Percentiles rank a stretch among this genome's conserved stretches.
phyloP scores from a whole-genome alignment of 1,140 invertebrate genomes.

The Stegodyphus mimosarum region DNA sequence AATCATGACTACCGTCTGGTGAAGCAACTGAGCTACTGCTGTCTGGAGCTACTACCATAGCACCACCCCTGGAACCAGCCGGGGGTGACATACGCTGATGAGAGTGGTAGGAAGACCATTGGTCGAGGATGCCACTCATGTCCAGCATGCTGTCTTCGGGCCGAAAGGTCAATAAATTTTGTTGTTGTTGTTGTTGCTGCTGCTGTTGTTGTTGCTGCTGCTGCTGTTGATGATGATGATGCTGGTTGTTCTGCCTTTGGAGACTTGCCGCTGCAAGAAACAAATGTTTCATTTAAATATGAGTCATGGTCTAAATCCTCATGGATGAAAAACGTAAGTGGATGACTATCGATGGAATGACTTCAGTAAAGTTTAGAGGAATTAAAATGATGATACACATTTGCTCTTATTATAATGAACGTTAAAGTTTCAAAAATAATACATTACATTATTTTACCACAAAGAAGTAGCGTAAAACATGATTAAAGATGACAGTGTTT shows the following conservation, averaged over 20 bases:
- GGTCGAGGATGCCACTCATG: constrained; percentile 64
- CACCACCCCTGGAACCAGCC: constrained; percentile 49
- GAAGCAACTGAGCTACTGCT: constrained; percentile 39
- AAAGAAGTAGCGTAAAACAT: too few species aligned
- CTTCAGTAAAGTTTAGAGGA: too few species aligned
- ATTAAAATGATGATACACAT: too few species aligned
- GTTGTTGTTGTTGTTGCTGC: constrained; percentile 3
- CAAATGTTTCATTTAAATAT: too few species aligned
- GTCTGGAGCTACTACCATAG: constrained; percentile 2
- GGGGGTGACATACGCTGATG: constrained; percentile 52
- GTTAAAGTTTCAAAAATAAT: too few species aligned
- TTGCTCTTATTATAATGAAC: too few species aligned
- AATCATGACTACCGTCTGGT: constrained; percentile 61
- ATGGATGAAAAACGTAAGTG: too few species aligned
- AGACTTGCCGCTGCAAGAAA: constrained; percentile 23
- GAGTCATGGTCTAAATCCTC: too few species aligned
- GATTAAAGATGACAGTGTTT: too few species aligned
- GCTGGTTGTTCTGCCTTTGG: constrained; percentile 14
- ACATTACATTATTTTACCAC: too few species aligned
- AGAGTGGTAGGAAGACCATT: constrained; percentile 61
- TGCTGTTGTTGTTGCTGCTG: constrained; percentile 20
- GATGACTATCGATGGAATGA: too few species aligned
- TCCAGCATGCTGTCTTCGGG: constrained; percentile 64
- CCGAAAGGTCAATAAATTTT: constrained; percentile 38
- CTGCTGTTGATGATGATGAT: not conserved